These are phyloP conservation scores for Prionace glauca DNA, from an alignment of 2,797 vertebrate genomes.

Conservation along the genomic window DNA sequence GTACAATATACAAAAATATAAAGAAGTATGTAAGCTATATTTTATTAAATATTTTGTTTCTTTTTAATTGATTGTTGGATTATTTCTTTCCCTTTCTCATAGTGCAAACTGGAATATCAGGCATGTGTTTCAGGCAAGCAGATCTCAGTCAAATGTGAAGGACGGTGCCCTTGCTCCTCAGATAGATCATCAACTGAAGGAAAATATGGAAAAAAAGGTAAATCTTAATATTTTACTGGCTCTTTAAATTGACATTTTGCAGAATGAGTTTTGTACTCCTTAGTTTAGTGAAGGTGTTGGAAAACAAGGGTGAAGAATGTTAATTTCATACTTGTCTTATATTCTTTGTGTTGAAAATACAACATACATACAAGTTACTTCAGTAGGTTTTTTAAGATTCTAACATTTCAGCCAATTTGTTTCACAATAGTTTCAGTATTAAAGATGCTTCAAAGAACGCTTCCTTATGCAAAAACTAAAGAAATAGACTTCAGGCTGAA, in stretches of 20 bases:
- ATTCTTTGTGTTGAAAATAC: not conserved
- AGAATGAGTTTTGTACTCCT: not conserved
- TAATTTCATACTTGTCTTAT: not conserved
- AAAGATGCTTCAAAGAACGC: not conserved
- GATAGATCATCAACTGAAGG: slow-evolving; percentile 55
- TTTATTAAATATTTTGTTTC: not conserved
- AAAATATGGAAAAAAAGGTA: slow-evolving; percentile 74
- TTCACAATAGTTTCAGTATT: not conserved
- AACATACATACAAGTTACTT: not conserved
- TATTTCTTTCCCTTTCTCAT: slow-evolving; percentile 46
- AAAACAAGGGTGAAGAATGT: not conserved
- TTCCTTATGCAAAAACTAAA: not conserved
- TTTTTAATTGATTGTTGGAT: not conserved
- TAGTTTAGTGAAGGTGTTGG: not conserved
- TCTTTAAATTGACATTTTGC: not conserved
- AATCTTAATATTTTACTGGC: slow-evolving; percentile 41
- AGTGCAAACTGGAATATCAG: slow-evolving; percentile 97
- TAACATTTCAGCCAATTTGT: not conserved
- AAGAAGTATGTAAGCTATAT: not conserved
- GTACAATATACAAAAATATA: not conserved
- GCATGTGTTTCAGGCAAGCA: slow-evolving; percentile 85
- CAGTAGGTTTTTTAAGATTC: not conserved
- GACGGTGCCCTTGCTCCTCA: slow-evolving; percentile 77
- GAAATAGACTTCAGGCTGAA: not conserved
- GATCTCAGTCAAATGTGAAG: slow-evolving; percentile 78